Conservation (phyloP, 2,888 invertebrate genomes). For the Cheilosia impressa region DNA sequence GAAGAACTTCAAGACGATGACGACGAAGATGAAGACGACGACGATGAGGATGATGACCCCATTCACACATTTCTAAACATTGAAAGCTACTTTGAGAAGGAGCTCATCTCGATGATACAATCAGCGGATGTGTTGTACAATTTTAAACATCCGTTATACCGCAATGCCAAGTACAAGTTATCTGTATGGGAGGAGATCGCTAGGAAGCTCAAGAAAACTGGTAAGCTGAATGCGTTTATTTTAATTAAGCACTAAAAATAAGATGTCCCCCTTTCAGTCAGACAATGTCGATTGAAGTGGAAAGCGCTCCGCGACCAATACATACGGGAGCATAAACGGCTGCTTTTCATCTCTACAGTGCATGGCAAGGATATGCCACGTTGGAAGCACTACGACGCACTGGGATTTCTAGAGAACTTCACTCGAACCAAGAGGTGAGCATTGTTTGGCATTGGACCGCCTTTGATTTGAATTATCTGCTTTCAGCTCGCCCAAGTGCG, state of each 20-base stretch:
- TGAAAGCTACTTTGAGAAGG: constrained; percentile 82
- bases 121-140: constrained; percentile 81
- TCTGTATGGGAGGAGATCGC: constrained; percentile 82
- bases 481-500: neutral
- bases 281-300: constrained; percentile 82
- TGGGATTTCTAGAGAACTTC: constrained; percentile 80
- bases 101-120: constrained; percentile 80
- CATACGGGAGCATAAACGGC: constrained; percentile 81
- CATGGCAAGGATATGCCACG: constrained; percentile 77
- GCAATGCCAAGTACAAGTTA: constrained; percentile 80
- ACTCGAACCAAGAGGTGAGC: constrained; percentile 80
- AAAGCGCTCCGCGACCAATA: constrained; percentile 82
- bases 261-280: constrained; percentile 76
- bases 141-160: constrained; percentile 80
- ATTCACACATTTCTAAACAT: constrained; percentile 82
- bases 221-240: constrained; percentile 64
- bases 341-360: constrained; percentile 76
- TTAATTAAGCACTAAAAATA: too few species aligned
- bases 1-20: constrained; percentile 35
- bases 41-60: constrained; percentile 81
- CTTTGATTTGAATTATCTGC: neutral
- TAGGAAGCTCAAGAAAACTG: constrained; percentile 81
- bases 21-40: constrained; percentile 16
- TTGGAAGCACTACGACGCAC: constrained; percentile 82
- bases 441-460: neutral